Evolutionary conservation across 2,888 invertebrate genomes (phyloP).

Genomic region (Subacronicta megacephala): DNA sequence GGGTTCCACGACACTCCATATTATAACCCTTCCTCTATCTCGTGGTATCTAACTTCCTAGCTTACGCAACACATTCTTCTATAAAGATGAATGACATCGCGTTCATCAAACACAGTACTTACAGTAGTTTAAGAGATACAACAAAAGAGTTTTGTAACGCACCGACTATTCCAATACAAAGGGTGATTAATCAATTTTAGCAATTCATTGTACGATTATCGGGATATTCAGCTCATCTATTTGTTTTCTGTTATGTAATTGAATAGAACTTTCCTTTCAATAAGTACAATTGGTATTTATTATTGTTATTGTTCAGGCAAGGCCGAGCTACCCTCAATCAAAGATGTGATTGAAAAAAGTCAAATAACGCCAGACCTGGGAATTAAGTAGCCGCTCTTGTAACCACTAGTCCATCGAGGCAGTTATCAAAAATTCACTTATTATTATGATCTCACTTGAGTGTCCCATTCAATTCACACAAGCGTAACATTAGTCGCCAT

Average conservation of each 20-base stretch:
- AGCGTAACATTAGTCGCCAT: constrained; percentile 26
- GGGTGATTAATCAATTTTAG: constrained; percentile 12
- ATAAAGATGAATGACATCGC: neutral
- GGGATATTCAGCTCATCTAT: neutral
- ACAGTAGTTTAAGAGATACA: constrained; percentile 7
- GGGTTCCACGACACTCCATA: too few species aligned
- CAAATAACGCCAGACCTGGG: too few species aligned
- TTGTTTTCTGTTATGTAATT: neutral
- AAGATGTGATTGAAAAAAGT: too few species aligned
- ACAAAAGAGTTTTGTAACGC: constrained; percentile 7
- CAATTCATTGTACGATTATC: constrained; percentile 3
- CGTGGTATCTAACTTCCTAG: constrained; percentile 1
- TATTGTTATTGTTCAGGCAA: too few species aligned
- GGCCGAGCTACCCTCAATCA: too few species aligned
- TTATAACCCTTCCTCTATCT: neutral
- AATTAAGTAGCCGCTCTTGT: too few species aligned
- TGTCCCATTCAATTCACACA: constrained; percentile 36
- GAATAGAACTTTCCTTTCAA: too few species aligned
- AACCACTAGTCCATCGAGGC: too few species aligned
- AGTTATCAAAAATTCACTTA: constrained; percentile 9
- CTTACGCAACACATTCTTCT: constrained; percentile 19
- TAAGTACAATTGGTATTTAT: too few species aligned
- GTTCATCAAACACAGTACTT: constrained; percentile 20
- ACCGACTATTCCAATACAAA: constrained; percentile 1
- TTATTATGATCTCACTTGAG: constrained; percentile 23